Percentiles rank a stretch among this genome's conserved stretches.
phyloP scores from a whole-genome alignment of 1,140 invertebrate genomes.

The Propsilocerus akamusi region DNA sequence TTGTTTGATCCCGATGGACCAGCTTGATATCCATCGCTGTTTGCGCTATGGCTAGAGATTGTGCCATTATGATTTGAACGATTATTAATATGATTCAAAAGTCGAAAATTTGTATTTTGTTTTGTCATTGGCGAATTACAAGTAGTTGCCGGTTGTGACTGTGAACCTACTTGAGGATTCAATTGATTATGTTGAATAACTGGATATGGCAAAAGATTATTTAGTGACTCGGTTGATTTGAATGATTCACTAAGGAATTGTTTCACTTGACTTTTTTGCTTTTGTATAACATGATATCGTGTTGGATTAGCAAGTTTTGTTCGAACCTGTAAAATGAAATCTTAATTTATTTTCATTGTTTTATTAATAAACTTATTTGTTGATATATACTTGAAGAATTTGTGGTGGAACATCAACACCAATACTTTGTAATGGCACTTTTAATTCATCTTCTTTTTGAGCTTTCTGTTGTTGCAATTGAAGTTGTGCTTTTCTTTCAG shows the following conservation, averaged over 20 bases:
- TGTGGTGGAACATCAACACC: conserved; percentile 62
- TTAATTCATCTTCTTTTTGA: conserved; percentile 27
- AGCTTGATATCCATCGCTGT: not conserved
- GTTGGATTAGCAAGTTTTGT: conserved; percentile 80
- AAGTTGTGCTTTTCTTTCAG: conserved; percentile 20
- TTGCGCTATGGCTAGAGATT: not conserved
- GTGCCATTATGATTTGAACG: too few species aligned
- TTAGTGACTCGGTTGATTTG: conserved; percentile 25
- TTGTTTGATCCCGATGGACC: not conserved
- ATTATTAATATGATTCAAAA: not conserved
- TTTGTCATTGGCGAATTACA: not conserved
- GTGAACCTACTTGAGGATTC: not conserved
- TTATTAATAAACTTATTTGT: conserved; percentile 3
- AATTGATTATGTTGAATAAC: not conserved
- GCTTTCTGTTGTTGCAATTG: conserved; percentile 12
- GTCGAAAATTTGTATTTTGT: not conserved
- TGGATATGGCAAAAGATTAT: conserved; percentile 3
- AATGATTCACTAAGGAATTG: conserved; percentile 67
- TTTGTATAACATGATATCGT: conserved; percentile 77
- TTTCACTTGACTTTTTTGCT: conserved; percentile 71
- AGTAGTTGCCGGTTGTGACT: not conserved
- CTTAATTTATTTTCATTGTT: conserved; percentile 5
- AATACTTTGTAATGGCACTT: conserved; percentile 32
- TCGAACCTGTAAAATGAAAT: conserved; percentile 37
- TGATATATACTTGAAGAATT: conserved; percentile 59